These are phyloP conservation scores for Wasmannia auropunctata DNA, from an alignment of 1,140 invertebrate genomes.

Conservation along the genomic window DNA sequence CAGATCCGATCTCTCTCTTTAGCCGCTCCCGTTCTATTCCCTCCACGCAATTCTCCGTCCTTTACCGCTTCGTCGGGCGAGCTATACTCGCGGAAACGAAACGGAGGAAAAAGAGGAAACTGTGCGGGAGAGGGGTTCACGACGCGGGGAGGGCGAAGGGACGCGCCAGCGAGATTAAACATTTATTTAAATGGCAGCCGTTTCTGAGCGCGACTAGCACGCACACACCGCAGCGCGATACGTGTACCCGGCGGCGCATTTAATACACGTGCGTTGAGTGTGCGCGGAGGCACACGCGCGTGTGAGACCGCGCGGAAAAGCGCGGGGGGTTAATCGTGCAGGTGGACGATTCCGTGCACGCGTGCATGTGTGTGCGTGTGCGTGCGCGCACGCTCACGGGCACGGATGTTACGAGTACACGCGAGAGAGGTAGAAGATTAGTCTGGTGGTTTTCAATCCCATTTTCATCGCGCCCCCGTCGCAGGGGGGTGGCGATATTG, in stretches of 20 bases:
- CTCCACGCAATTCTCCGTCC: constrained; percentile 36
- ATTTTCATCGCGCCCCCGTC: constrained; percentile 80
- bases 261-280: constrained; percentile 64
- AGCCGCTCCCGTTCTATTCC: constrained; percentile 14
- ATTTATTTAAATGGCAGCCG: constrained; percentile 85
- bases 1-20: constrained; percentile 16
- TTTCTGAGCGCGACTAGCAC: constrained; percentile 74
- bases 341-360: constrained; percentile 61
- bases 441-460: constrained; percentile 83
- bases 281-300: constrained; percentile 34
- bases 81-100: constrained; percentile 33
- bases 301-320: constrained; percentile 49
- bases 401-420: constrained; percentile 72
- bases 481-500: constrained; percentile 71
- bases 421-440: constrained; percentile 76
- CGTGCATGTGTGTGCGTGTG: neutral
- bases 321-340: constrained; percentile 69
- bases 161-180: constrained; percentile 83
- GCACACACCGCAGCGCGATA: constrained; percentile 58
- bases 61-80: constrained; percentile 58
- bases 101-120: constrained; percentile 66
- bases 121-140: constrained; percentile 43
- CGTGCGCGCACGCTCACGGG: constrained; percentile 56
- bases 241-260: constrained; percentile 61
- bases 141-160: constrained; percentile 27